Conservation (phyloP, 2,888 invertebrate genomes). For the Euplexia lucipara region DNA sequence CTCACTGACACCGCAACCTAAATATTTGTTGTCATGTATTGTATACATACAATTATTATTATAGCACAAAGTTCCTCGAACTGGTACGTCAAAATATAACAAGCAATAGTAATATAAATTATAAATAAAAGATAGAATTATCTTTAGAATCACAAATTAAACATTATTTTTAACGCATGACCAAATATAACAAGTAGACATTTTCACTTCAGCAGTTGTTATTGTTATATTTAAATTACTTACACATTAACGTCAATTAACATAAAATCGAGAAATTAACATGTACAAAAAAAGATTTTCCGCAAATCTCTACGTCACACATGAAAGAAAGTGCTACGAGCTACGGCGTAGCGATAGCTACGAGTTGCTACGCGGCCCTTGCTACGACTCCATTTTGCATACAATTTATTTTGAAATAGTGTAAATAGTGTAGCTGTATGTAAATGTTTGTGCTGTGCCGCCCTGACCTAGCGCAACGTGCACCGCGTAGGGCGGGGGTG, state of each 20-base stretch:
- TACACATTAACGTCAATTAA: slow-evolving; percentile 14
- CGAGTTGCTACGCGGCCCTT: slow-evolving; percentile 56
- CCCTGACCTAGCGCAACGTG: slow-evolving; percentile 71
- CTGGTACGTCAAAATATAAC: slow-evolving; percentile 11
- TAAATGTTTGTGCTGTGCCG: slow-evolving; percentile 34
- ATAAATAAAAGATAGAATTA: slow-evolving; percentile 12
- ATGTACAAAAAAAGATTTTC: slow-evolving; percentile 53
- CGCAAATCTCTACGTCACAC: slow-evolving; percentile 46
- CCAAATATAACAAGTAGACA: slow-evolving; percentile 18
- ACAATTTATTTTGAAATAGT: slow-evolving; percentile 30
- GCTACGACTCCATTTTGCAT: slow-evolving; percentile 51
- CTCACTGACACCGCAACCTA: slow-evolving; percentile 7
- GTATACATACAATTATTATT: background rate
- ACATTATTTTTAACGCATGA: slow-evolving; percentile 29
- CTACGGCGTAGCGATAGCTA: slow-evolving; percentile 53
- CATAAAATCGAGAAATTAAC: slow-evolving; percentile 22
- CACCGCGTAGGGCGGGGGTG: slow-evolving; percentile 53
- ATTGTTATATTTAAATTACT: slow-evolving; percentile 48
- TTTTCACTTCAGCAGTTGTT: slow-evolving; percentile 22
- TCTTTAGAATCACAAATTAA: slow-evolving; percentile 38
- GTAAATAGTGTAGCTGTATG: slow-evolving; percentile 34
- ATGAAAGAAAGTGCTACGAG: slow-evolving; percentile 67
- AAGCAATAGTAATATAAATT: background rate
- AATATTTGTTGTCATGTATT: slow-evolving; percentile 2
- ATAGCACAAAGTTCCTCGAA: background rate